Conservation (phyloP, 2,888 invertebrate species). For the Brenthis daphne region DNA sequence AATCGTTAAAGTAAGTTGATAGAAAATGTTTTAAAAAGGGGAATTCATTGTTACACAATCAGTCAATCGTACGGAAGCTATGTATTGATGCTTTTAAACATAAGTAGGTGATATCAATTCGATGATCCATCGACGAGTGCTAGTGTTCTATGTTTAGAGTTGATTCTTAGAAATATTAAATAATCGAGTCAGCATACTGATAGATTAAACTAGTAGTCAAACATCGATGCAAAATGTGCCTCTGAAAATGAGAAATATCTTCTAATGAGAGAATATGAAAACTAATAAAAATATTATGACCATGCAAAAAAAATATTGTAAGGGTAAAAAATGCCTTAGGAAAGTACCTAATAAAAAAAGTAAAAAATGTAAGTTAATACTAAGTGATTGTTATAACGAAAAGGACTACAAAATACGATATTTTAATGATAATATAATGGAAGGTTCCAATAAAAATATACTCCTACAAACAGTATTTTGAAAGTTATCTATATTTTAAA, state of each 20-base stretch:
- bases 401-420: no score
- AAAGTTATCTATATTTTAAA: no score
- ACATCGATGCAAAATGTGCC: neutral
- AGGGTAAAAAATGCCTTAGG: neutral
- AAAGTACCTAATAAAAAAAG: no score
- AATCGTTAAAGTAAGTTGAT: no score
- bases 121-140: slow-evolving; percentile 12
- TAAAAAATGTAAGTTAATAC: no score
- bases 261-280: neutral
- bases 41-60: no score
- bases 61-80: neutral
- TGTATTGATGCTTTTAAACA: neutral
- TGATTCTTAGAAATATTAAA: slow-evolving; percentile 7
- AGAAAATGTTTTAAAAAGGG: no score
- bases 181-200: neutral
- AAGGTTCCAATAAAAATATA: no score
- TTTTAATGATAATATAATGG: no score
- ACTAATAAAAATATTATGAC: no score
- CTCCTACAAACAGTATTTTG: no score
- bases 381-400: no score
- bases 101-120: slow-evolving; percentile 10
- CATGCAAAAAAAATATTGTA: neutral
- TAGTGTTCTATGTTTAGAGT: slow-evolving; percentile 12
- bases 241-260: neutral
- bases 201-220: neutral